Evolutionary conservation across 2,888 invertebrate species (phyloP).

Genomic region (Polydrusus pterygomalis): DNA sequence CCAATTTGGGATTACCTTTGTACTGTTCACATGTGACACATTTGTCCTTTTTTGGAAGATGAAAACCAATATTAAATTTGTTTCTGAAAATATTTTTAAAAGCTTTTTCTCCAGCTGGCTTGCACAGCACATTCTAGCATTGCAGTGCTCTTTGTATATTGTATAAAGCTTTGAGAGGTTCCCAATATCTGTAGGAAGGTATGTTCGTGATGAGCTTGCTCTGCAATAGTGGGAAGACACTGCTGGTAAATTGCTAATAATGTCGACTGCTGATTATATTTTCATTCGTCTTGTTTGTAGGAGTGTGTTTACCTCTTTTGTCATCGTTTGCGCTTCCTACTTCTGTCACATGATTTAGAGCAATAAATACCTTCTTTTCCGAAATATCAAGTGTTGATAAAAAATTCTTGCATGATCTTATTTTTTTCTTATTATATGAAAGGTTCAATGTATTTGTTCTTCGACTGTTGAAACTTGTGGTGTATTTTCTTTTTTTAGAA

Average conservation of each 20-base stretch:
- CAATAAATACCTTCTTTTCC: constrained; percentile 10
- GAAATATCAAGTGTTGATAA: constrained; percentile 3
- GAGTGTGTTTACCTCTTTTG: constrained; percentile 10
- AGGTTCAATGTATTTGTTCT: constrained; percentile 10
- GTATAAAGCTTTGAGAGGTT: constrained; percentile 3
- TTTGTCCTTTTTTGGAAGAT: constrained; percentile 32
- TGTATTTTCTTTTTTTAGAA: constrained; percentile 10
- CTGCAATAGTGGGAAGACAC: constrained; percentile 7
- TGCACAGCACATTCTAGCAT: constrained; percentile 10
- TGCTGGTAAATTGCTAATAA: constrained; percentile 6
- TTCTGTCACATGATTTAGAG: constrained; percentile 4
- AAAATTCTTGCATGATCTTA: neutral
- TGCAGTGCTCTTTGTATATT: constrained; percentile 7
- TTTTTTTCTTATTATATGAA: constrained; percentile 4
- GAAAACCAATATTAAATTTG: constrained; percentile 37
- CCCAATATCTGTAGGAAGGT: constrained; percentile 2
- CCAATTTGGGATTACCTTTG: neutral
- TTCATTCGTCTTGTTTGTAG: neutral
- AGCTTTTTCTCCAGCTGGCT: constrained; percentile 13
- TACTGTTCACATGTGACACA: constrained; percentile 1
- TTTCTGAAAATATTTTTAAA: constrained; percentile 31
- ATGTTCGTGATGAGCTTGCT: constrained; percentile 10
- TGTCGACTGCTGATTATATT: constrained; percentile 5
- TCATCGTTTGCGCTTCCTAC: constrained; percentile 7
- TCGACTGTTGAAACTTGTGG: constrained; percentile 2